These are phyloP conservation scores for Cyprinodon diabolis DNA, from an alignment of 2,797 vertebrate genomes.

Conservation along the genomic window DNA sequence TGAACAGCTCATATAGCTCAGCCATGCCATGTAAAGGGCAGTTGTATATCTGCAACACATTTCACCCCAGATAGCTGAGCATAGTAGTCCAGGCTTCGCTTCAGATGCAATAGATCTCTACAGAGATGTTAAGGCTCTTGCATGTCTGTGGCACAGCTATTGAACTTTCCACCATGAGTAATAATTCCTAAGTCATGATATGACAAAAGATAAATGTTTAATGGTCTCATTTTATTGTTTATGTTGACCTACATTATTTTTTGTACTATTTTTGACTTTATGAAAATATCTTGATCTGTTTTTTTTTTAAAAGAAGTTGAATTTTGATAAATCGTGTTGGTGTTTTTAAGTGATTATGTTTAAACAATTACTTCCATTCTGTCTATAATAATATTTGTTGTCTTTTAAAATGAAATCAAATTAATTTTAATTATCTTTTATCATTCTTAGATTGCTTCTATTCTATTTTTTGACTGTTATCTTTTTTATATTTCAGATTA, in stretches of 20 bases:
- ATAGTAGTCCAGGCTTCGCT: background rate
- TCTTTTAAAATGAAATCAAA: too few relatives aligned
- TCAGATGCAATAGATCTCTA: background rate
- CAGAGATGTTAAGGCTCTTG: background rate
- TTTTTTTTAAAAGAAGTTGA: too few relatives aligned
- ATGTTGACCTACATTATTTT: background rate
- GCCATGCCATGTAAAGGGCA: conserved; percentile 35
- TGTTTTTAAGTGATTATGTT: background rate
- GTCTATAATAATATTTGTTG: too few relatives aligned
- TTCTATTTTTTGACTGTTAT: too few relatives aligned
- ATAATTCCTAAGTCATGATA: background rate
- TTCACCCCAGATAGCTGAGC: background rate
- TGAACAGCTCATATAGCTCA: conserved; percentile 36
- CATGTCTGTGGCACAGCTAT: background rate
- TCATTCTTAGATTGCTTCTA: too few relatives aligned
- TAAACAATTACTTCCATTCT: too few relatives aligned
- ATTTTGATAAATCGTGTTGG: too few relatives aligned
- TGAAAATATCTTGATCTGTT: background rate
- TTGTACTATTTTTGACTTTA: background rate
- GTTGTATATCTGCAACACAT: background rate
- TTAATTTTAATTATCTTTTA: too few relatives aligned
- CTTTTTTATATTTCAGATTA: too few relatives aligned
- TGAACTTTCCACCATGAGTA: background rate
- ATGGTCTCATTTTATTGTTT: background rate
- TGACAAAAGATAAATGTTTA: background rate